Evolutionary conservation across 2,113 vertebrate genomes (phyloP).

Genomic region (Glaucomys volans): DNA sequence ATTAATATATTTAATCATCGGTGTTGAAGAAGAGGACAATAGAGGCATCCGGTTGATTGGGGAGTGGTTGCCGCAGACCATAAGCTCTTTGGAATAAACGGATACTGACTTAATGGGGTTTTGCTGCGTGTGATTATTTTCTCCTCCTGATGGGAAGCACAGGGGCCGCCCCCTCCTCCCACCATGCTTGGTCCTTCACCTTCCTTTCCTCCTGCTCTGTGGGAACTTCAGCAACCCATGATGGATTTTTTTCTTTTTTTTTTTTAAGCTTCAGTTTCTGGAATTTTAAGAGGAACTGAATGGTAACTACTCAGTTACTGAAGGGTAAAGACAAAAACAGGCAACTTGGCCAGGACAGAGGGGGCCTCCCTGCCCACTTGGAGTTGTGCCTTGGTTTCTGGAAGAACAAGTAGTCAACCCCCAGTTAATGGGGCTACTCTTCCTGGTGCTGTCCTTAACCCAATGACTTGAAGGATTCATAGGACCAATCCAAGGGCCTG

Average conservation of each 20-base stretch:
- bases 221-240: slow-evolving; percentile 26
- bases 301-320: neutral
- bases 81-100: slow-evolving; percentile 68
- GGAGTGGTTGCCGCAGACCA: slow-evolving; percentile 62
- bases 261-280: slow-evolving; percentile 5
- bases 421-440: neutral
- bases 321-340: neutral
- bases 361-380: no score
- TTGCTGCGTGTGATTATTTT: slow-evolving; percentile 28
- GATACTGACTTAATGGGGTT: slow-evolving; percentile 70
- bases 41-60: slow-evolving; percentile 63
- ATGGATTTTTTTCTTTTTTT: neutral
- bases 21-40: slow-evolving; percentile 56
- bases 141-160: slow-evolving; percentile 35
- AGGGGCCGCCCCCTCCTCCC: neutral
- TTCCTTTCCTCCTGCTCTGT: neutral
- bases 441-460: fast-evolving
- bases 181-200: neutral
- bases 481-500: neutral
- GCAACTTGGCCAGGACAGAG: neutral
- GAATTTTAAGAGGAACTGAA: slow-evolving; percentile 11
- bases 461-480: neutral
- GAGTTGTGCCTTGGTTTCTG: neutral
- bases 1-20: slow-evolving; percentile 75
- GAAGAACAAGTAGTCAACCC: neutral